Evolutionary conservation across 2,888 invertebrate species (phyloP).

Genomic region (Apamea sordens): DNA sequence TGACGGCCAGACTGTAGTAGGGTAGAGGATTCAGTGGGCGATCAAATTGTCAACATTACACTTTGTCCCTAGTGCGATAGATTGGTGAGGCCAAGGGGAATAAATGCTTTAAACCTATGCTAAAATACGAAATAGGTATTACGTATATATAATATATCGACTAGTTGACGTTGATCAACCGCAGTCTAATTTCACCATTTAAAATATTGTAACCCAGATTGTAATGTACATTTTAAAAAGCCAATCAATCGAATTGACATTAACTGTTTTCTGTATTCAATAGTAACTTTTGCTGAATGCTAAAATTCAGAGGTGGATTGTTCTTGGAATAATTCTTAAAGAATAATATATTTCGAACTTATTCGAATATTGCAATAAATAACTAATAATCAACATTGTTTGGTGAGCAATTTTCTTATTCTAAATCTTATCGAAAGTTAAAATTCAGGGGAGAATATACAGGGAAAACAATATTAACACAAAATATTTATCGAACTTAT

Average conservation of each 20-base stretch:
- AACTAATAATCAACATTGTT: slow-evolving; percentile 54
- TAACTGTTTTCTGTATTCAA: neutral
- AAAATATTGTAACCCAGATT: neutral
- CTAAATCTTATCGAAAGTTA: too few species aligned
- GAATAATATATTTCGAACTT: slow-evolving; percentile 17
- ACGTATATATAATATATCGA: neutral
- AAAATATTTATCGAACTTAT: slow-evolving; percentile 36
- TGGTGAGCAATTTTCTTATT: slow-evolving; percentile 46
- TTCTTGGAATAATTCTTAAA: neutral
- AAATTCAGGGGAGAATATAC: too few species aligned
- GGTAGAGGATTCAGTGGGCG: too few species aligned
- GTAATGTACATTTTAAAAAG: neutral
- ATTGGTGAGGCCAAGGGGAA: too few species aligned
- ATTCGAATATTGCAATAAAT: slow-evolving; percentile 63
- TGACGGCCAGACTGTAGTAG: too few species aligned
- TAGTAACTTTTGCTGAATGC: neutral
- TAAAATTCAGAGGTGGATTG: too few species aligned
- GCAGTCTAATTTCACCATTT: neutral
- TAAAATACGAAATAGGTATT: too few species aligned
- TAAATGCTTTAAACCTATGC: too few species aligned
- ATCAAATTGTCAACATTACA: too few species aligned
- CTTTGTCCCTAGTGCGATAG: too few species aligned
- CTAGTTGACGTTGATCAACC: neutral
- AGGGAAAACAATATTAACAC: too few species aligned
- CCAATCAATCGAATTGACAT: too few species aligned